phyloP scores from a whole-genome alignment of 2,113 vertebrate species.

The Motacilla alba region DNA sequence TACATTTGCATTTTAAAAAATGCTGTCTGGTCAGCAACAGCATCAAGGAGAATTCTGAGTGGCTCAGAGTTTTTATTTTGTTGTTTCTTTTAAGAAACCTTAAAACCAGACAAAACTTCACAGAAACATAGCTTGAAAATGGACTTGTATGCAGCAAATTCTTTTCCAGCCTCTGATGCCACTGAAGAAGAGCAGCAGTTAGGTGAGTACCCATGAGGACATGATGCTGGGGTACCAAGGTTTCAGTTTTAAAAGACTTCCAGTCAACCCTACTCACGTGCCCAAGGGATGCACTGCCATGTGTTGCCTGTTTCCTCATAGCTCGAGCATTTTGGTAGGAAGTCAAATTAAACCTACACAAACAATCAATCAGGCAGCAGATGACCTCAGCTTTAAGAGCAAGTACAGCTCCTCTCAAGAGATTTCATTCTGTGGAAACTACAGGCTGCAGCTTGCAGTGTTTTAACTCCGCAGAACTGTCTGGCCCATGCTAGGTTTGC shows the following conservation, averaged over 20 bases:
- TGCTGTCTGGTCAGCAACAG: background rate
- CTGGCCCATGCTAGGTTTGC: background rate
- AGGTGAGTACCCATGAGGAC: background rate
- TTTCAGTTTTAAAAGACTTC: background rate
- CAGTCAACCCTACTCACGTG: background rate
- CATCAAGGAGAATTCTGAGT: background rate
- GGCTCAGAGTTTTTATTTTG: background rate
- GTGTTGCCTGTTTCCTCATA: no score
- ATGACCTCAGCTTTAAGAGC: background rate
- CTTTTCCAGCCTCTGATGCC: background rate
- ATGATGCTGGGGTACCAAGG: background rate
- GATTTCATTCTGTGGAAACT: background rate
- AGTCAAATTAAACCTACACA: background rate
- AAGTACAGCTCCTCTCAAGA: background rate
- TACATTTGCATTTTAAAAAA: background rate
- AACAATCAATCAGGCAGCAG: background rate
- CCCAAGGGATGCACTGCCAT: background rate
- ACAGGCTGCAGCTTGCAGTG: background rate
- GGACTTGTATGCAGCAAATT: background rate
- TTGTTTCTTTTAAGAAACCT: background rate
- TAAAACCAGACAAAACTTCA: background rate
- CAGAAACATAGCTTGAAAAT: background rate
- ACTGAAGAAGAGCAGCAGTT: background rate
- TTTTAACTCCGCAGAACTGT: background rate
- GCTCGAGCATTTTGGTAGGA: background rate